A percentile compares a stretch with the other conserved stretches of the same genome.
These are phyloP conservation scores for Andricus quercusramuli DNA, from an alignment of 2,888 invertebrate genomes.

Conservation along the genomic window DNA sequence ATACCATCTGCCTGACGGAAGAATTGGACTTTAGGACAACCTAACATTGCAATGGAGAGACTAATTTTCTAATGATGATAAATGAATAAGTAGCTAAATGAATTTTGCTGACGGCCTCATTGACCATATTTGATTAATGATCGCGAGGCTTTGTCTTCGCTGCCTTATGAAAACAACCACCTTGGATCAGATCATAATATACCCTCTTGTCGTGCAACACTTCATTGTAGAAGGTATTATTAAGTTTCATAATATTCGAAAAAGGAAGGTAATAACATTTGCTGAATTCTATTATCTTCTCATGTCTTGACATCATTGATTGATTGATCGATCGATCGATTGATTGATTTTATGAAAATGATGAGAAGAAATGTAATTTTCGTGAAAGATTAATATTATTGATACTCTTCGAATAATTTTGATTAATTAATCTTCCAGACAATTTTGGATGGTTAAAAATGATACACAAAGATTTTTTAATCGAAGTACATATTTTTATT, in stretches of 20 bases:
- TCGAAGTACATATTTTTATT: too few species aligned
- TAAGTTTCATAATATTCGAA: not conserved
- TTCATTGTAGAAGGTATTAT: constrained; percentile 23
- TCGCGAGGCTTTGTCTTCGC: constrained; percentile 33
- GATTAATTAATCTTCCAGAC: constrained; percentile 19
- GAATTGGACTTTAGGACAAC: constrained; percentile 40
- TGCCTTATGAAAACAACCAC: not conserved
- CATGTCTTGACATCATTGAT: constrained; percentile 25
- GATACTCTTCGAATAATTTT: not conserved
- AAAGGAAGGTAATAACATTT: not conserved
- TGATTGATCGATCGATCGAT: constrained; percentile 25
- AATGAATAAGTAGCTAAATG: constrained; percentile 77
- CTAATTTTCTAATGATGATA: constrained; percentile 74
- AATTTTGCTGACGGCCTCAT: constrained; percentile 73
- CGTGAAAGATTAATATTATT: not conserved
- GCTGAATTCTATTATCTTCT: not conserved
- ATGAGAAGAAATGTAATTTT: not conserved
- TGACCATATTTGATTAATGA: constrained; percentile 72
- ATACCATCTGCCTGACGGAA: constrained; percentile 3
- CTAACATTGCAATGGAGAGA: constrained; percentile 22
- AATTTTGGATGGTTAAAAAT: too few species aligned
- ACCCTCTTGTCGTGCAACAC: constrained; percentile 23
- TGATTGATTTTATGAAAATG: not conserved
- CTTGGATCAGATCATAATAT: constrained; percentile 22
- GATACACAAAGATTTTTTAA: too few species aligned